Evolutionary conservation across 1,140 invertebrate species (phyloP), one percentile per base, ranked within the genome.

Genomic region (Caenorhabditis tropicalis): DNA sequence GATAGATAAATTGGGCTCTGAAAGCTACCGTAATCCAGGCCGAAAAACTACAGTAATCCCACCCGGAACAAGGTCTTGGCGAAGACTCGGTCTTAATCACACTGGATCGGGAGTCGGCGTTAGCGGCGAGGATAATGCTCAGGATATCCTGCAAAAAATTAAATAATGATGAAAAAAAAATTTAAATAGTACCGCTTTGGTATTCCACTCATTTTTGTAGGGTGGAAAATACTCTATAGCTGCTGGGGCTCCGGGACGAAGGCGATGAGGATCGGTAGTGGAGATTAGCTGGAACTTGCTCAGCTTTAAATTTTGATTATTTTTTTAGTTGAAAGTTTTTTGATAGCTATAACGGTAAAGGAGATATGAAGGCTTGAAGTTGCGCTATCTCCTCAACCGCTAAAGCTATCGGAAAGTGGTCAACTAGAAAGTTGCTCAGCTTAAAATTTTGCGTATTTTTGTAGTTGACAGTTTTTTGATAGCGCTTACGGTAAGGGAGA

Each of bases 1-100:
- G 48, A 10, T 24, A 58, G 12, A 84, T 79, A 36, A 65, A 81
- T 48, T 84, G 83, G 27, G 83, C 19, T 21, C 83, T 84, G 79
- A 16, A 84, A 84, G 7, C 5, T 27, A n/a, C 3, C 16, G 10
- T 12, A 27, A 27, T 56, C 29, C 12, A 6, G 5, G 12, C 5
- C 12, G 12, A 56, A 27, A 9, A 27, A 56, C 27, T 27, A n/a
- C 27, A 60, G 56, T 6, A 12, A 65, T 33, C 29, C 0, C n/a
- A 74, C 65, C 65, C 29, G 4, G 65, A 74, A 24, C 33, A 43
- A 10, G 65, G 65, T n/a, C 65, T 74, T 7, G 65, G 65, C 1
- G 65, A 74, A 2, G 65, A 74, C 10, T 74, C 29, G 24, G 15
- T 31, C 4, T 31, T 74, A 1, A 74, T 46, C 3, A 33, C 43